Evolutionary conservation across 2,113 vertebrate genomes (phyloP).

Genomic region (Sula dactylatra): DNA sequence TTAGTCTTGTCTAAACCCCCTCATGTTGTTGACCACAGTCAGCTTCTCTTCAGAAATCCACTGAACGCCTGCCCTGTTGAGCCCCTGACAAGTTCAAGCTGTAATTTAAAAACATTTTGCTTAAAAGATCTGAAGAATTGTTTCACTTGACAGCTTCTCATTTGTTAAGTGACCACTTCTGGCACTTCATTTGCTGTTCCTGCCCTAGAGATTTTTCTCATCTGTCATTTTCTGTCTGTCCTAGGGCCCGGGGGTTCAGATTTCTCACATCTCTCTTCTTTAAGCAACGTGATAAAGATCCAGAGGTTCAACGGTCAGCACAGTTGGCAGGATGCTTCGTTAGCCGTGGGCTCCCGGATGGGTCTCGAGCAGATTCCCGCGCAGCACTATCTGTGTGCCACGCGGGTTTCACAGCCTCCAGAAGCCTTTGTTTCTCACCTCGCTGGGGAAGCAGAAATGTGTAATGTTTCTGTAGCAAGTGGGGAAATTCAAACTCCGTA

Average conservation of each 20-base stretch:
- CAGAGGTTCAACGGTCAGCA: background rate
- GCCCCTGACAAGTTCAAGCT: background rate
- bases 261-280: background rate
- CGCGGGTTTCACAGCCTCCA: background rate
- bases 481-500: background rate
- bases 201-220: background rate
- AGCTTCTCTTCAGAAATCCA: background rate
- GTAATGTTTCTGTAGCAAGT: background rate
- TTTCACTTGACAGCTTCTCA: background rate
- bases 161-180: background rate
- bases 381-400: background rate
- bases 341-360: background rate
- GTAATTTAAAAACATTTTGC: background rate
- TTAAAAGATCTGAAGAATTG: background rate
- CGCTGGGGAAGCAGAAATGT: background rate
- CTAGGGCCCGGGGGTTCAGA: background rate
- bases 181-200: background rate
- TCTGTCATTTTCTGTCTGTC: background rate
- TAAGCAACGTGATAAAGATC: background rate
- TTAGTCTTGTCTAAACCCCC: background rate
- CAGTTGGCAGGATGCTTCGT: background rate
- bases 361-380: background rate
- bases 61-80: background rate
- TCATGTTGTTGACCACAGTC: accelerated
- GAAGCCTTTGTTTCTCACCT: background rate